Evolutionary conservation across 2,797 vertebrate species (phyloP).

Genomic region (Tenualosa thibaudeaui): DNA sequence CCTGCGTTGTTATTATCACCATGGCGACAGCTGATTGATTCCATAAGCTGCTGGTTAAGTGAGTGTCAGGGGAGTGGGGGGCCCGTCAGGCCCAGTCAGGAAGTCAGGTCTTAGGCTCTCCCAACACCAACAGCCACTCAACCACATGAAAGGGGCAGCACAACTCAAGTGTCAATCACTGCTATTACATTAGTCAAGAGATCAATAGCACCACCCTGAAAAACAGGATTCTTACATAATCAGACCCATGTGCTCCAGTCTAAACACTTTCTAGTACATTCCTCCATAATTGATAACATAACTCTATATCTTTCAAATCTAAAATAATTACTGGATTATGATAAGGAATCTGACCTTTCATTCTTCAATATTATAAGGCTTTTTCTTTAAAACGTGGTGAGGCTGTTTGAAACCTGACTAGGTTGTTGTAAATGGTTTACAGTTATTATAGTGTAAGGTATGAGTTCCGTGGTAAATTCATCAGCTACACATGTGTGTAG

Average conservation of each 20-base stretch:
- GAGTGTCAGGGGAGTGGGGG: neutral
- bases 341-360: neutral
- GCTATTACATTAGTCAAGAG: neutral
- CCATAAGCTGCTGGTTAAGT: constrained; percentile 26
- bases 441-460: neutral
- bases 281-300: neutral
- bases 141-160: neutral
- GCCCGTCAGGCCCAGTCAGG: no score
- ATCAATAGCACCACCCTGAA: neutral
- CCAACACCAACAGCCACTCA: neutral
- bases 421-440: neutral
- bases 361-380: neutral
- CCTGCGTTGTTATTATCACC: constrained; percentile 45
- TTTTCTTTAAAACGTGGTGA: neutral
- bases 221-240: neutral
- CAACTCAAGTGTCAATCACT: neutral
- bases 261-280: neutral
- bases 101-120: constrained; percentile 10
- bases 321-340: neutral
- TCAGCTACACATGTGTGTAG: neutral
- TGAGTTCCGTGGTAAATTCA: neutral
- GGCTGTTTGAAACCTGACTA: neutral
- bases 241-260: neutral
- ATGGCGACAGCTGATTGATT: constrained; percentile 49
- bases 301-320: neutral